Base-by-base conservation (phyloP, 2,888 invertebrate genomes). In the Trichogramma dendrolimi region DNA sequence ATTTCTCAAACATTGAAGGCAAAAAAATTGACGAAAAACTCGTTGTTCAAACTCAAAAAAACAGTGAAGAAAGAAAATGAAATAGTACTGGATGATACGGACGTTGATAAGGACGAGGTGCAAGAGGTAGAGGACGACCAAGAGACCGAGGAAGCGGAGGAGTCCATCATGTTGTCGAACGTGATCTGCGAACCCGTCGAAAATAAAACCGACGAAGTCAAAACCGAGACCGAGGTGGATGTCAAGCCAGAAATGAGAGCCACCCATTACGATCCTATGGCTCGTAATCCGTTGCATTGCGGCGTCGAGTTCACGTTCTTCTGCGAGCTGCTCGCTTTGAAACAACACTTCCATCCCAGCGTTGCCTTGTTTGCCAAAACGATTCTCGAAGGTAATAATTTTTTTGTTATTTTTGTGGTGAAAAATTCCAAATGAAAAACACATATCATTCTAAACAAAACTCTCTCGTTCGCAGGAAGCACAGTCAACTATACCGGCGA, bases 291-390 rank as follows among this genome's bases (percentile, higher is more conserved):
- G 0, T 77, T 89, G 11, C 93, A 86, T 81, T 88, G 92, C 8
- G 91, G 92, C 41, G 93, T 92, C 0, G 85, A 88, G 50, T 83
- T 83, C 59, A 83, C 88, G 0, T 84, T 88, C 0, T 86, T 88
- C 64, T 80, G 87, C 56, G 98, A 99, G 77, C 81, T 99, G n/a
- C 68, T 83, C 7, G 78, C 85, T 0, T 81, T 98, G 1, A 79
- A 83, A 0, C 75, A 82, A 0, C 95, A 98, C 78, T 95, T 87
- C 77, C 98, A 99, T 80, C 98, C 98, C 0, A 91, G 94, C 0
- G 93, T 96, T 1, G 84, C 90, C 53, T 81, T 96, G 62, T 98
- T 96, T 81, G 94, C 96, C 0, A 83, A 86, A 52, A 90, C 87
- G 68, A 81, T 98, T 5, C 74, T 93, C 0, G 81, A 87, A 66